Evolutionary conservation across 2,113 vertebrate genomes (phyloP).

Genomic region (Vireo altiloquus): DNA sequence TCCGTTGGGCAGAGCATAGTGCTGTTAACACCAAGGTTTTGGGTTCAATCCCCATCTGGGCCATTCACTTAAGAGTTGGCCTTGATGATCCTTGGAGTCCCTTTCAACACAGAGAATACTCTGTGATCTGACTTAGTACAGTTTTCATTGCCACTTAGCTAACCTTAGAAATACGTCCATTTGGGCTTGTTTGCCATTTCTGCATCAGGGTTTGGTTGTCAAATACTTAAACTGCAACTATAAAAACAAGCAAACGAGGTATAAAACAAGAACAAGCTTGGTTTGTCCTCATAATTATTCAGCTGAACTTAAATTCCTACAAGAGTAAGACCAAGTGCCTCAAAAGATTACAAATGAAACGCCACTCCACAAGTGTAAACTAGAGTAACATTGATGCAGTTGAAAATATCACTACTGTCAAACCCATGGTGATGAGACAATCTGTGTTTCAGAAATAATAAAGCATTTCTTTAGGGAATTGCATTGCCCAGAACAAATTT

Average conservation of each 20-base stretch:
- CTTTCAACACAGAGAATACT: not conserved
- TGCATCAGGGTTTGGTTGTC: not conserved
- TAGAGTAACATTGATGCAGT: not conserved
- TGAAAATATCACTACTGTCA: not conserved
- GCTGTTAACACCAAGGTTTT: rapidly evolving
- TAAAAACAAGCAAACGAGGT: not conserved
- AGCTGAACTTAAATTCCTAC: not conserved
- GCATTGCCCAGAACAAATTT: not conserved
- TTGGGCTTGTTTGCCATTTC: not conserved
- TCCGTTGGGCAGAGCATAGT: not conserved
- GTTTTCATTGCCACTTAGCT: not conserved
- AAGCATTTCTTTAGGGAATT: not conserved
- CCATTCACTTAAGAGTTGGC: not conserved
- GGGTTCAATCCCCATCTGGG: not conserved
- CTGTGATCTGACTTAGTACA: not conserved
- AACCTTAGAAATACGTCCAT: not conserved
- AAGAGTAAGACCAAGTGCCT: not conserved
- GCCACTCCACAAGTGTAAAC: not conserved
- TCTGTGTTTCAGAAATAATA: not conserved
- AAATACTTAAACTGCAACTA: not conserved
- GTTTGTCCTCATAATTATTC: not conserved
- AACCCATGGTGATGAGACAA: not conserved
- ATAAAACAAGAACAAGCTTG: not conserved
- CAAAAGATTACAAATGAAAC: not conserved
- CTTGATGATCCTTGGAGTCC: not conserved